These are phyloP conservation scores for Ectemnius lituratus DNA, from an alignment of 2,888 invertebrate genomes.

Conservation along the genomic window DNA sequence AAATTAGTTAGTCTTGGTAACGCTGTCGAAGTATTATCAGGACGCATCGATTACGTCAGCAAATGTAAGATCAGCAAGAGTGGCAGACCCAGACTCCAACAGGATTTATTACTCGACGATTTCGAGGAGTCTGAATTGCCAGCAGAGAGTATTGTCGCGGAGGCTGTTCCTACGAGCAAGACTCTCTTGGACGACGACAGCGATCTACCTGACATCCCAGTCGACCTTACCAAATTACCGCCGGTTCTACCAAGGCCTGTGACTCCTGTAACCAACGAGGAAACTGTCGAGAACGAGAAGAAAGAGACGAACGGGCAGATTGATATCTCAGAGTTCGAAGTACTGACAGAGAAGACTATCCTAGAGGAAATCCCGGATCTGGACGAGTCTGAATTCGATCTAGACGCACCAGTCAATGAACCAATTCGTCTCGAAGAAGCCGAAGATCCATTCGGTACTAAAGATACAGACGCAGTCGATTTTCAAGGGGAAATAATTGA, in stretches of 20 bases:
- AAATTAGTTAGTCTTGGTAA: slow-evolving; percentile 90
- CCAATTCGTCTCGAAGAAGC: slow-evolving; percentile 66
- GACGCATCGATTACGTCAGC: slow-evolving; percentile 87
- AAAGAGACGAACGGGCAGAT: slow-evolving; percentile 49
- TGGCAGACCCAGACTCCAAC: slow-evolving; percentile 62
- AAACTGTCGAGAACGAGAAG: slow-evolving; percentile 24
- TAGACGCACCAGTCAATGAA: slow-evolving; percentile 52
- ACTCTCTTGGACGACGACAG: slow-evolving; percentile 88
- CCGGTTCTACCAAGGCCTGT: slow-evolving; percentile 67
- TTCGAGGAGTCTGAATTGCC: slow-evolving; percentile 77
- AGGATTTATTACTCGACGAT: slow-evolving; percentile 83
- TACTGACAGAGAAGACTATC: slow-evolving; percentile 71
- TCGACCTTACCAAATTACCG: slow-evolving; percentile 81
- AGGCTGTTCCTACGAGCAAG: slow-evolving; percentile 75
- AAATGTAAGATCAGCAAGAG: slow-evolving; percentile 68
- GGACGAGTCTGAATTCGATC: slow-evolving; percentile 72
- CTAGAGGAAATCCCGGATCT: slow-evolving; percentile 74
- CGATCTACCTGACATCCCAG: slow-evolving; percentile 84
- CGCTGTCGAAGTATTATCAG: slow-evolving; percentile 92
- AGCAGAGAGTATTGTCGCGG: slow-evolving; percentile 27
- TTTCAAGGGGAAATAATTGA: slow-evolving; percentile 73
- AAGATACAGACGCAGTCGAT: slow-evolving; percentile 72
- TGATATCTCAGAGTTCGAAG: slow-evolving; percentile 80
- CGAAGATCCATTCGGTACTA: slow-evolving; percentile 79
- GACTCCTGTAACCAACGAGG: slow-evolving; percentile 53